Percentiles rank a stretch among this genome's conserved stretches.
Conservation (phyloP, 2,888 invertebrate species). For the Drosophila conformis region DNA sequence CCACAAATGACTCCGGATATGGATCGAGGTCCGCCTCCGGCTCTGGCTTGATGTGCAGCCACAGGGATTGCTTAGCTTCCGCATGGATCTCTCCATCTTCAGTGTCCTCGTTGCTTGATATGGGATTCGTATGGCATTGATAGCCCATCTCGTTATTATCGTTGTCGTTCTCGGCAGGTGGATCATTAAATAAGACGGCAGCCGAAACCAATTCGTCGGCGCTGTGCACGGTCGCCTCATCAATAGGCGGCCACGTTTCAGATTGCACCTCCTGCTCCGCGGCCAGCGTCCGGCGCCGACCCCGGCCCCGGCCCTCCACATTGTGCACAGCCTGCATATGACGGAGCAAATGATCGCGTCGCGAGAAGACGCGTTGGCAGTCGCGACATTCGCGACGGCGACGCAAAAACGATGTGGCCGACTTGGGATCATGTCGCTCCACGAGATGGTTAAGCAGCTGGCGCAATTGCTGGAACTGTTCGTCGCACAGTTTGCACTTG, state of each 20-base stretch:
- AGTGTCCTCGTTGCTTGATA: constrained; percentile 78
- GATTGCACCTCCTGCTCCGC: constrained; percentile 16
- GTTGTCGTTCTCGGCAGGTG: constrained; percentile 17
- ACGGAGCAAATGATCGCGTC: constrained; percentile 85
- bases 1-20: background rate
- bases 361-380: constrained; percentile 85
- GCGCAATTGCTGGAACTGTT: constrained; percentile 84
- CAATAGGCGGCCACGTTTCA: constrained; percentile 30
- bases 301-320: background rate
- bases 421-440: constrained; percentile 63
- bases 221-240: constrained; percentile 52
- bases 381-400: constrained; percentile 81
- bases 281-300: constrained; percentile 14
- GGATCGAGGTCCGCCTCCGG: constrained; percentile 36
- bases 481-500: constrained; percentile 85
- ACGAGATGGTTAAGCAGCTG: constrained; percentile 85
- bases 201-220: constrained; percentile 64
- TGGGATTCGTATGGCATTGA: constrained; percentile 74
- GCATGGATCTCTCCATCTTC: constrained; percentile 58
- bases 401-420: constrained; percentile 19
- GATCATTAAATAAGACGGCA: constrained; percentile 55
- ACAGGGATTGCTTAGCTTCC: constrained; percentile 60
- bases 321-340: constrained; percentile 85
- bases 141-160: constrained; percentile 50
- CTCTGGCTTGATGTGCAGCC: constrained; percentile 71